Base-by-base conservation (phyloP, 2,113 vertebrate genomes). In the Rissa tridactyla region DNA sequence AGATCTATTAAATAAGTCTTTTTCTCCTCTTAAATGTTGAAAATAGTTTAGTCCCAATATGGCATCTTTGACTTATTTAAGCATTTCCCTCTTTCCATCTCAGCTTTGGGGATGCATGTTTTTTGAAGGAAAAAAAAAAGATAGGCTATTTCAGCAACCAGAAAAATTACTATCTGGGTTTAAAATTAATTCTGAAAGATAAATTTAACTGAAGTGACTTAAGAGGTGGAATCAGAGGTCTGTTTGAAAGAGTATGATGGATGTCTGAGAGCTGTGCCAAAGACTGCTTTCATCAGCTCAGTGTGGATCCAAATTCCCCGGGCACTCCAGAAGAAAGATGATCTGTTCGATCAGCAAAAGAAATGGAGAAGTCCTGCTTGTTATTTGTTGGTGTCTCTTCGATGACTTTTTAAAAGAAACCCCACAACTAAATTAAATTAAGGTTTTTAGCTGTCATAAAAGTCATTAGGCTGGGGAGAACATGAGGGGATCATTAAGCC, bases 161-260 rank as follows among this genome's bases (percentile, higher is more conserved):
- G 32, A 84, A 86, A 58, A 88, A 54, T 4, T 80, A 77, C 17
- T 54, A 25, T 91, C 55, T 88, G 21, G 5, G 44, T 90, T 92
- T 86, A 82, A 92, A 88, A 94, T 77, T 80, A 77, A 69, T 93
- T 94, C 66, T 42, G 49, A 72, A 88, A 93, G 49, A 65, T 30
- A 69, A 88, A 90, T 92, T 69, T 88, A 86, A 77, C 25, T 20
- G 18, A 76, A 90, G 44, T n/a, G 30, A 76, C 66, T 87, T 65
- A 40, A 47, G 66, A 82, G 66, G 13, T 61, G 10, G 71, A 94
- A 88, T 27, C 42, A 34, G 47, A 86, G 25, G 9, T 62, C 72
- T 92, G 42, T 75, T 84, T 96, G 64, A 86, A 88, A 78, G 86
- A 55, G 42, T 38, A 11, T 19, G 55, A 77, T 70, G 64, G 88